phyloP scores from a whole-genome alignment of 2,113 vertebrate species.

The Micronisus gabar region DNA sequence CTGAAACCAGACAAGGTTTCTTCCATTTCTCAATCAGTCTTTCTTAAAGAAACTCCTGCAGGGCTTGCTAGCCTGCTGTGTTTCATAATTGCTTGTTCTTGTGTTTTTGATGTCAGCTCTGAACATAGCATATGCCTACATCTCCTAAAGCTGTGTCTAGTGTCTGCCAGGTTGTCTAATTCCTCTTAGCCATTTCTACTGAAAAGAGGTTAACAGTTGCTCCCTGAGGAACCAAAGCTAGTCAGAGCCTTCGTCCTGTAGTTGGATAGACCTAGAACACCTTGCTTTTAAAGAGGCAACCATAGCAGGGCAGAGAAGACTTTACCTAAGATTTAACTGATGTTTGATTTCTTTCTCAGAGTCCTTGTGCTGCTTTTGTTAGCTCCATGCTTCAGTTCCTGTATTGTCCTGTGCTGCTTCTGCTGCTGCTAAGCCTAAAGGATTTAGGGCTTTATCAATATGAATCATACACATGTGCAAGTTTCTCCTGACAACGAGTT shows the following conservation, averaged over 20 bases:
- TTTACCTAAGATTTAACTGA: neutral
- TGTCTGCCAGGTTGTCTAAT: neutral
- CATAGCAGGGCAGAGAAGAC: neutral
- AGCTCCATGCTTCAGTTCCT: neutral
- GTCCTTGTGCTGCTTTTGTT: neutral
- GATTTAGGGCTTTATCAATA: constrained; percentile 22
- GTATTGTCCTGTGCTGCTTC: neutral
- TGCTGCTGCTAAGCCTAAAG: neutral
- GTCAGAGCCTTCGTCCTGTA: neutral
- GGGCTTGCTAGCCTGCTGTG: neutral
- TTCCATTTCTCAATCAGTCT: neutral
- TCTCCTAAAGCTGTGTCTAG: neutral
- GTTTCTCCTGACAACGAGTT: neutral
- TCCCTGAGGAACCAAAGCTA: neutral
- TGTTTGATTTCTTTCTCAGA: neutral
- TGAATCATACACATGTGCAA: constrained; percentile 31
- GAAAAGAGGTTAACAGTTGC: neutral
- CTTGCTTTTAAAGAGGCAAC: neutral
- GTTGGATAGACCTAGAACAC: neutral
- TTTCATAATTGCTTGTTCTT: neutral
- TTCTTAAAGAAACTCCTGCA: neutral
- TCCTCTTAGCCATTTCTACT: neutral
- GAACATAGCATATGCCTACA: neutral
- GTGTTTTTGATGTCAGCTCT: neutral
- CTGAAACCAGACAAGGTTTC: neutral